phyloP scores from a whole-genome alignment of 2,797 vertebrate species.

The Philypnodon macrostomus region DNA sequence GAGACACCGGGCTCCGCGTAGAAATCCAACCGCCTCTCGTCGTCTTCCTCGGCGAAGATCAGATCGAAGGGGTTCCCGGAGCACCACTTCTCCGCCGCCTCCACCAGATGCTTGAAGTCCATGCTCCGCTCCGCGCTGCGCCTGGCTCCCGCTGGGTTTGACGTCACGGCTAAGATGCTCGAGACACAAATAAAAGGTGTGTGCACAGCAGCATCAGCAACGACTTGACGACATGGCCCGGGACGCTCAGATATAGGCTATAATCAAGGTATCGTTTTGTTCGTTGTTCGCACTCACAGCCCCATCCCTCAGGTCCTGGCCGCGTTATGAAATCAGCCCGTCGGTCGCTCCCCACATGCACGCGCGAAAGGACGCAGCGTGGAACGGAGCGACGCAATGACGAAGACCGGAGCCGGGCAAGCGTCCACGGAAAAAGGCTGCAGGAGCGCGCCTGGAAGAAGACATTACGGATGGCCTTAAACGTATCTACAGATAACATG shows the following conservation, averaged over 20 bases:
- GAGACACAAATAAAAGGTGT: slow-evolving; percentile 70
- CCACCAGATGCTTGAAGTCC: slow-evolving; percentile 96
- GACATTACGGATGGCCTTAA: no score
- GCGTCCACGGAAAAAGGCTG: slow-evolving; percentile 45
- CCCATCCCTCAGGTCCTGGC: slow-evolving; percentile 61
- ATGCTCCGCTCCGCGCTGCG: slow-evolving; percentile 73
- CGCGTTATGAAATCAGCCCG: slow-evolving; percentile 70
- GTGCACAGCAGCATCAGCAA: slow-evolving; percentile 62
- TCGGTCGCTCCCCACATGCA: slow-evolving; percentile 63
- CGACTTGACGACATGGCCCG: slow-evolving; percentile 57
- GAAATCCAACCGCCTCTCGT: slow-evolving; percentile 94
- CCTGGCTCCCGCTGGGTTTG: slow-evolving; percentile 54
- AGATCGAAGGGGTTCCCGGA: slow-evolving; percentile 93
- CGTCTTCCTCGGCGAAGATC: slow-evolving; percentile 92
- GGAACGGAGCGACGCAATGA: slow-evolving; percentile 70
- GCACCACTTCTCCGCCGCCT: slow-evolving; percentile 95
- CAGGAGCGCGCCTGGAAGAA: slow-evolving; percentile 7
- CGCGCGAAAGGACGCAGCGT: slow-evolving; percentile 58
- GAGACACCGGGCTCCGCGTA: slow-evolving; percentile 96
- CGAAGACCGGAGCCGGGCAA: slow-evolving; percentile 61
- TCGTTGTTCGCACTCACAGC: slow-evolving; percentile 45
- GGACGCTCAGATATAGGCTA: slow-evolving; percentile 44
- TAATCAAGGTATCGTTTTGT: slow-evolving; percentile 27
- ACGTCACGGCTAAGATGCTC: slow-evolving; percentile 70
- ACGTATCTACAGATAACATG: no score